Base-by-base conservation (phyloP, 2,888 invertebrate species). In the Limnephilus rhombicus region DNA sequence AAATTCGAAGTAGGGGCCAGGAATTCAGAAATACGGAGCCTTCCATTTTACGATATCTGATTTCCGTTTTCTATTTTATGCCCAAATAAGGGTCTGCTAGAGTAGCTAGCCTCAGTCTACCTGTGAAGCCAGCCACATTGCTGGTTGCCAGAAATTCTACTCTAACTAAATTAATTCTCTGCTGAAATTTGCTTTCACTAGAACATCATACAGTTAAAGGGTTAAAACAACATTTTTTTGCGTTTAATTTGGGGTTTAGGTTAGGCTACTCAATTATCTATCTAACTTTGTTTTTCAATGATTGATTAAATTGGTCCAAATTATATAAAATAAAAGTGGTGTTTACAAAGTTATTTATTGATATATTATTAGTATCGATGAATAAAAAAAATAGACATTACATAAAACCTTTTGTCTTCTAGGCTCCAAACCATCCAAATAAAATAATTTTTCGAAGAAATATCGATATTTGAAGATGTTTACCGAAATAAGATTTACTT, bases 31-130 rank as follows among this genome's bases (percentile, higher is more conserved):
- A 80, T 31, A 89, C 49, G 49, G 49, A 86, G n/a, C 45, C 41
- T 80, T 80, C 88, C 80, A 89, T 89, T 89, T 89, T 80, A 80
- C 88, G 88, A 89, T 89, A 89, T 80, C 80, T 80, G 80, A 89
- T 89, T 89, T 89, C 88, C 80, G 80, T 89, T 89, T 80, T 89
- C 37, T 89, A 89, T 89, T 68, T 80, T 80, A 31, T n/a, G 34
- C 80, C 88, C 88, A 12, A 80, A 80, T 24, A 89, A 80, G 88
- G 80, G 88, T 88, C 88, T 37, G 18, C 24, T 31, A 37, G n/a
- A 24, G 80, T n/a, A 89, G 68, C 7, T 68, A 68, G 37, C 68
- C 88, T 37, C 68, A 3, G 12, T 31, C 31, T 41, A 31, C 88
- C 31, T n/a, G 7, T 15, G 80, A 68, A n/a, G 80, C 80, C 37